phyloP scores from a whole-genome alignment of 2,888 invertebrate genomes.

The Creontiades dilutus region DNA sequence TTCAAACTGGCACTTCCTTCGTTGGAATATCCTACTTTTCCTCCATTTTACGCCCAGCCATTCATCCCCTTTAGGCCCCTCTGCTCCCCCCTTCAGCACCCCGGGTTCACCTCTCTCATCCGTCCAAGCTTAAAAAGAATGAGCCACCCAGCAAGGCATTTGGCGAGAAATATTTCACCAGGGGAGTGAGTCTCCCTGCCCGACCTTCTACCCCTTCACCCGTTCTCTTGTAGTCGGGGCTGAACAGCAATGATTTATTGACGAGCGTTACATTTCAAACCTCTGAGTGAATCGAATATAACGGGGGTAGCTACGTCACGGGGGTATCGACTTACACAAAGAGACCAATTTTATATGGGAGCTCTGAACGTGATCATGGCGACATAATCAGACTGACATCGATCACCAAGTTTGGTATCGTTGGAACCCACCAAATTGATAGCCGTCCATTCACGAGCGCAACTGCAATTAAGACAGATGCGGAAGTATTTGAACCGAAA shows the following conservation, averaged over 20 bases:
- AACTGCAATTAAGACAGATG: no score
- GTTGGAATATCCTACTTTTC: neutral
- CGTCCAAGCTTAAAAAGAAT: conserved; percentile 30
- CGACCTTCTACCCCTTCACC: neutral
- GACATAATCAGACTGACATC: neutral
- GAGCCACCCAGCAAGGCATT: conserved; percentile 18
- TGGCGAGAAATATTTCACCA: conserved; percentile 30
- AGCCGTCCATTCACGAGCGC: no score
- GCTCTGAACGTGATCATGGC: neutral
- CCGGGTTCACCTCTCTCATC: conserved; percentile 15
- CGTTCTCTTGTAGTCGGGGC: conserved; percentile 35
- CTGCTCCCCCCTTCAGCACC: neutral
- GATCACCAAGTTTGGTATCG: no score
- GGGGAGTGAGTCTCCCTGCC: neutral
- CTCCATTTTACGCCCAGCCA: neutral
- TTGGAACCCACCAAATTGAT: no score
- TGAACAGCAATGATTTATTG: conserved; percentile 28
- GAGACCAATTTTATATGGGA: neutral
- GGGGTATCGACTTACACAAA: neutral
- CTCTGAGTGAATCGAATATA: conserved; percentile 51
- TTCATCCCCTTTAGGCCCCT: neutral
- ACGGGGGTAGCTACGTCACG: conserved; percentile 6
- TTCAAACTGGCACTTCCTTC: neutral
- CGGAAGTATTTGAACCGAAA: no score
- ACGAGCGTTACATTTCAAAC: conserved; percentile 39